These are phyloP conservation scores for Acestrorhynchus altus DNA, from an alignment of 2,797 vertebrate species.

Conservation along the genomic window DNA sequence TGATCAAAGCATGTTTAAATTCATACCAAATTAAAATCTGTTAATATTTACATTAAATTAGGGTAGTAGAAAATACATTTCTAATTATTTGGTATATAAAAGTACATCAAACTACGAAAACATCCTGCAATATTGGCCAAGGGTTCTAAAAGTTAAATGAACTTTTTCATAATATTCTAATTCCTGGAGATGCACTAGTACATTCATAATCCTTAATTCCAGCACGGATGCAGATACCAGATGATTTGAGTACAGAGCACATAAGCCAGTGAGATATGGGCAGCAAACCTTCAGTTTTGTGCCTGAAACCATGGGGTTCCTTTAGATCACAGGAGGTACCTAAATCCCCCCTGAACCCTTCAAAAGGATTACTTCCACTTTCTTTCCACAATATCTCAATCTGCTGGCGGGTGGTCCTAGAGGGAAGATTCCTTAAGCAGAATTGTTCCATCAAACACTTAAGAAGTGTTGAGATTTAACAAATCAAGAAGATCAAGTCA, in stretches of 20 bases:
- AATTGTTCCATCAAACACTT: constrained; percentile 16
- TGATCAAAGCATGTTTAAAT: no score
- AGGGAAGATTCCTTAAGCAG: constrained; percentile 8
- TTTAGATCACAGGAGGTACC: constrained; percentile 71
- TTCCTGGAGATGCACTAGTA: no score
- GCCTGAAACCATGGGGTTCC: constrained; percentile 67
- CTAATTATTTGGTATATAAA: no score
- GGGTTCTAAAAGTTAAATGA: no score
- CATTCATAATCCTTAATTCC: background rate
- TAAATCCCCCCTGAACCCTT: constrained; percentile 72
- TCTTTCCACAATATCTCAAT: constrained; percentile 76
- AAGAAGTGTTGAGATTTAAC: constrained; percentile 4
- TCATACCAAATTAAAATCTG: no score
- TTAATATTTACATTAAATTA: no score
- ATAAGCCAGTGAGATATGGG: background rate
- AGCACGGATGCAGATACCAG: background rate
- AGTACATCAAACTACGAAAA: no score
- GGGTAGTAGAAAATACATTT: no score
- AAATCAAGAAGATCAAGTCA: background rate
- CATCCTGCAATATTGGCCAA: no score
- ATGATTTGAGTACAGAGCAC: background rate
- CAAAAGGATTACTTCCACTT: constrained; percentile 78
- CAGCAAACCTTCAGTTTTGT: constrained; percentile 46
- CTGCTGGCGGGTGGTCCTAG: constrained; percentile 68
- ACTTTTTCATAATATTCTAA: no score